A percentile compares a stretch with the other conserved stretches of the same genome.
Evolutionary conservation across 2,113 vertebrate species (phyloP).

Genomic region (Protobothrops flavoviridis): DNA sequence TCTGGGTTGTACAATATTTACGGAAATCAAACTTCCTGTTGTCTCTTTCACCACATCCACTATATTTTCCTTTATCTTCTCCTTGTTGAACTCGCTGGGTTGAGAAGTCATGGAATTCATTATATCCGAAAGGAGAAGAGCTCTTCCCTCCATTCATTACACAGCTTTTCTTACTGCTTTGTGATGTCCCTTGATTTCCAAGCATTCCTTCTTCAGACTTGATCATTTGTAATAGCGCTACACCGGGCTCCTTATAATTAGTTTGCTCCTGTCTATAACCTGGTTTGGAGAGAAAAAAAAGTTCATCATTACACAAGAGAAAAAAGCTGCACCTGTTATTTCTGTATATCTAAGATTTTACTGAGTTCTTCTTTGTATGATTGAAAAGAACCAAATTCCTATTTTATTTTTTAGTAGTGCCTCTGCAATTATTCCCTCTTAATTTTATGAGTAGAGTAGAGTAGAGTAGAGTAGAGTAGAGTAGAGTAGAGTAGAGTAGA

Average conservation of each 20-base stretch:
- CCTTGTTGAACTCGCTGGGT: neutral
- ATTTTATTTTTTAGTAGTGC: neutral
- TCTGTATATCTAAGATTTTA: neutral
- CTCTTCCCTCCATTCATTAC: neutral
- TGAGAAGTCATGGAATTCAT: neutral
- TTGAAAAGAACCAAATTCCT: neutral
- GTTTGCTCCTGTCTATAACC: neutral
- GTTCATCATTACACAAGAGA: neutral
- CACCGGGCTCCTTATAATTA: neutral
- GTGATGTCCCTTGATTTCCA: neutral
- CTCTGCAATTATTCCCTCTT: neutral
- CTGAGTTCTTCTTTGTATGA: neutral
- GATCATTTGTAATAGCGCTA: neutral
- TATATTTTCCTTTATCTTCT: neutral
- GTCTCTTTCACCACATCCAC: neutral
- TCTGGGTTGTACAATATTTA: neutral
- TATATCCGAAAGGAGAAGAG: neutral
- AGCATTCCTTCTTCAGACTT: neutral
- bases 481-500: no score
- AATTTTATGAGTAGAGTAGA: neutral
- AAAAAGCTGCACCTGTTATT: neutral
- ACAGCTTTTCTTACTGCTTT: neutral
- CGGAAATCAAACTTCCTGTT: neutral
- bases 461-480: no score
- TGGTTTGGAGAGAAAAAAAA: neutral